Evolutionary conservation across 2,888 invertebrate genomes (phyloP), one percentile per base, ranked within the genome.

Genomic region (Anodontia alba): DNA sequence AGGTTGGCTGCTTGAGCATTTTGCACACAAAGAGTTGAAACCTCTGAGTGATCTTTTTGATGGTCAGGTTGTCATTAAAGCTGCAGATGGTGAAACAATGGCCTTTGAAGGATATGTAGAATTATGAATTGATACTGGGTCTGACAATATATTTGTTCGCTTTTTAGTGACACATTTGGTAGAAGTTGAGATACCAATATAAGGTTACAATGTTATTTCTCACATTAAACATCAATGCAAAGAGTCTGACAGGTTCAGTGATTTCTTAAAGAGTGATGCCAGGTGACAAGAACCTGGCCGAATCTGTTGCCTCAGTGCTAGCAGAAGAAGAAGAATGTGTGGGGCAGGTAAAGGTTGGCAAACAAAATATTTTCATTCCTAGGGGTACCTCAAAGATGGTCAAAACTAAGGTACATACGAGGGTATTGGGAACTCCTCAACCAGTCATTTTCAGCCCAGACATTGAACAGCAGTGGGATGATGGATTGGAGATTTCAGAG

Each of bases 81-180:
- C 72, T 15, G 78, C 66, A 20, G 69, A 62, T 73, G 79, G 79
- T 10, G 71, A 71, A 15, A 29, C 0, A 7, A n/a, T 72, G 31
- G 29, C 57, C 10, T 72, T 66, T 54, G 54, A 43, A 7, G 77
- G 77, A 3, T 62, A 43, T 66, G 33, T 72, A 3, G 20, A 20
- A 26, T n/a, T 77, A 67, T n/a, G 57, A 70, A 29, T 38, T 71
- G 26, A 26, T 23, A 54, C 3, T 54, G 23, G 23, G n/a, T n/a
- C 46, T 20, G 33, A 43, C 8, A n/a, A 31, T 3, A 23, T 76
- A 0, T 20, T 54, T 33, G 71, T 76, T 7, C 76, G 70, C 8
- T 76, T 76, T 76, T 46, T 76, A 17, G 71, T 76, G 15, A 71
- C 76, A n/a, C 10, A 23, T 54, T 31, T n/a, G n/a, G n/a, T 76